These are phyloP conservation scores for Microtus richardsoni DNA, from an alignment of 2,113 vertebrate species.

Conservation along the genomic window DNA sequence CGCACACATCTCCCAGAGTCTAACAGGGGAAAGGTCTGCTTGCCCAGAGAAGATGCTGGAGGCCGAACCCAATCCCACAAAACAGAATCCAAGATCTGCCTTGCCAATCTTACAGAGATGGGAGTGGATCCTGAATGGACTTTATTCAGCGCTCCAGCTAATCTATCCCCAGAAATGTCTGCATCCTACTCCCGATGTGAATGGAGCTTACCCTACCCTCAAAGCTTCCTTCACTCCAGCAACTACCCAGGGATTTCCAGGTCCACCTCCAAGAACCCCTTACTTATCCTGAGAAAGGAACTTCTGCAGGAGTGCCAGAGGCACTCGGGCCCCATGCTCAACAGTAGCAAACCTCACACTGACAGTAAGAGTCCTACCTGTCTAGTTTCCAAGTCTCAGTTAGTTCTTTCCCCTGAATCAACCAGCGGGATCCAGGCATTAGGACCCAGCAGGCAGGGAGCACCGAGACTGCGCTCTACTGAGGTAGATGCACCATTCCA, in stretches of 20 bases:
- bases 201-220: neutral
- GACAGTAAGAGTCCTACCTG: neutral
- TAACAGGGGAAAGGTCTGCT: neutral
- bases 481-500: constrained; percentile 81
- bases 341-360: neutral
- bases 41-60: neutral
- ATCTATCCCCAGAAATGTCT: constrained; percentile 16
- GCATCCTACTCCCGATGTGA: neutral
- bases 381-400: neutral
- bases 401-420: constrained; percentile 28
- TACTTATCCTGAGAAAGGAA: constrained; percentile 19
- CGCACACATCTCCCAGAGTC: neutral
- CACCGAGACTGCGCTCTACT: constrained; percentile 82
- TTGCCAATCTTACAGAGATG: neutral
- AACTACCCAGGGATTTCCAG: neutral
- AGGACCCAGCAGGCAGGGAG: constrained; percentile 81
- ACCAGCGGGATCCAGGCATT: constrained; percentile 73
- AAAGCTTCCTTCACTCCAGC: neutral
- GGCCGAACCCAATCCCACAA: neutral
- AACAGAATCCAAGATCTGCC: neutral
- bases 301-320: neutral
- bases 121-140: neutral
- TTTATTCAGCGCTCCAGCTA: constrained; percentile 14
- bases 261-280: neutral
- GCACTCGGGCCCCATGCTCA: neutral